Evolutionary conservation across 1,140 invertebrate species (phyloP), one percentile per base, ranked within the genome.

Genomic region (Temnothorax nylanderi): DNA sequence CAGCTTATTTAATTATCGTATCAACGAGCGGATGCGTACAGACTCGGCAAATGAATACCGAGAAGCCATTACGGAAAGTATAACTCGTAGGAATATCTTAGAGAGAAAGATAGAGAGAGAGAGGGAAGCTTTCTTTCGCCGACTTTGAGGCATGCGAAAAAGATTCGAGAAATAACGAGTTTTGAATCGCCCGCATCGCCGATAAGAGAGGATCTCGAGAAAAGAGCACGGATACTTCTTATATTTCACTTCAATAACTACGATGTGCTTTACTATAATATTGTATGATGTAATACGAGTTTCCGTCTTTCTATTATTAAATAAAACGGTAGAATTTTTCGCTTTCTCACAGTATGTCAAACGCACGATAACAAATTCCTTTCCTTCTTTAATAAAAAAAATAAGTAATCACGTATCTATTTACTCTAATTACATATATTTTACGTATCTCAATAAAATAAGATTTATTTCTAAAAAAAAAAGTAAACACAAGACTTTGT

Each of bases 141-240:
- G 54, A 49, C 80, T 84, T 84, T 74, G 69, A 74, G 34, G 54
- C 69, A 74, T 71, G 41, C 69, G 41, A 72, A 64, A 84, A 74
- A 84, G 69, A 84, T 84, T 62, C 51, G 69, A 75, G 69, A 84
- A 84, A 84, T 84, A 84, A 84, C 56, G 80, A 84, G 80, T 84
- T 84, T 84, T 84, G 80, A 75, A 84, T 84, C 80, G 80, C 69
- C 80, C 80, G 80, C 71, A 84, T 84, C 54, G 32, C 41, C 54
- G 80, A 84, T 84, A 84, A 84, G 56, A 60, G 69, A 75, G 26
- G 26, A 74, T 60, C 69, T 75, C 32, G 26, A 84, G 80, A 75
- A 60, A 82, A 75, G 80, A 84, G 67, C 80, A 84, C n/a, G 32
- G 54, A 74, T 75, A 75, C 54, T 75, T 81, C 34, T 54, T 82